phyloP scores from a whole-genome alignment of 2,888 invertebrate genomes.

The Apodemia hepburni region DNA sequence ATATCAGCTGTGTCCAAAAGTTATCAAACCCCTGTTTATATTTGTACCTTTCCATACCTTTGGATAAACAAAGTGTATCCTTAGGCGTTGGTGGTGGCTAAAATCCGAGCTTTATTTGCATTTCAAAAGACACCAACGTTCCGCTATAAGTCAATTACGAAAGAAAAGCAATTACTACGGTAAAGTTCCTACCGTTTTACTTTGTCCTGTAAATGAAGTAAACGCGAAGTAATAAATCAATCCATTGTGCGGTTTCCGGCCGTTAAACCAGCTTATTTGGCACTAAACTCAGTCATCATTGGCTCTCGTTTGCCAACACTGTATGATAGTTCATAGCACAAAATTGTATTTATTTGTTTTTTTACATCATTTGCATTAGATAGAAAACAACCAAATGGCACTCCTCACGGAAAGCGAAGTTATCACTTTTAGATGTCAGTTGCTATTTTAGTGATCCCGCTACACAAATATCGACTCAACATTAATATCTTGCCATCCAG shows the following conservation, averaged over 20 bases:
- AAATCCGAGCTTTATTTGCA: conserved; percentile 20
- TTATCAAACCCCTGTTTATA: neutral
- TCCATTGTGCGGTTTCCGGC: conserved; percentile 22
- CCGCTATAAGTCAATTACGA: conserved; percentile 36
- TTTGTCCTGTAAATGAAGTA: conserved; percentile 18
- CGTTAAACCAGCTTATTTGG: conserved; percentile 23
- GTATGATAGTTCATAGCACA: conserved; percentile 1
- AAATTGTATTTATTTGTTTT: no score
- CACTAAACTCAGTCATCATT: conserved; percentile 16
- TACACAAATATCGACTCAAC: no score
- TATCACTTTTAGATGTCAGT: no score
- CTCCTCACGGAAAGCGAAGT: no score
- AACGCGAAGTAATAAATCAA: conserved; percentile 25
- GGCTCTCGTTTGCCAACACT: conserved; percentile 18
- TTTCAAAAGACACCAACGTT: conserved; percentile 22
- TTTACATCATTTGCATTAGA: no score
- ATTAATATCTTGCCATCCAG: no score
- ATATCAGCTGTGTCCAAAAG: conserved; percentile 1
- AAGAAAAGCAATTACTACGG: conserved; percentile 48
- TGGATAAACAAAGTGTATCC: conserved; percentile 2
- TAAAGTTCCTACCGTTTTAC: conserved; percentile 32
- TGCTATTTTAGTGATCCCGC: no score
- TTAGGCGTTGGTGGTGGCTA: neutral
- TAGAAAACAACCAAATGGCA: no score
- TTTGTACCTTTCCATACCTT: neutral